Evolutionary conservation across 2,113 vertebrate species (phyloP), one percentile per base, ranked within the genome.

Genomic region (Gila orcuttii): DNA sequence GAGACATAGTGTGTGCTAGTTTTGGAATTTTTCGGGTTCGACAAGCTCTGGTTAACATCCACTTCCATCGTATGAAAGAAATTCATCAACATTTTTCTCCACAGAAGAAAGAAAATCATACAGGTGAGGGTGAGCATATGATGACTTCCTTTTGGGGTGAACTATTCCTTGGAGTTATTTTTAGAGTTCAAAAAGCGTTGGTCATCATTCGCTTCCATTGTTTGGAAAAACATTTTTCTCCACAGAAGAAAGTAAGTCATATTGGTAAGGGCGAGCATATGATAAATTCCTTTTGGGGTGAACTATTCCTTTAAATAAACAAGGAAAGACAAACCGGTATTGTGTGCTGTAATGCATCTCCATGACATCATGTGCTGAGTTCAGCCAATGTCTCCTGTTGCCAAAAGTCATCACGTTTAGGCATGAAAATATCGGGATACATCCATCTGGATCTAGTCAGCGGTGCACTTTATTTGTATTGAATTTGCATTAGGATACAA

Each of bases 401-500:
- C 62, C 17, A 45, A 68, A 79, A 82, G 3, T 47, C 23, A 68
- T 68, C 62, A 82, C 5, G 25, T 68, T 62, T 7, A 68, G 60
- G 15, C 25, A 23, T 82, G 25, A 52, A 82, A 8, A 50, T 50
- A 82, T 82, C 6, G 9, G 9, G 25, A 33, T 52, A 23, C 45
- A 81, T 68, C n/a, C 39, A 69, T 82, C 60, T 82, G 79, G 62
- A 50, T 69, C 45, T n/a, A 52, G 62, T 69, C 62, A 82, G 62
- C 45, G 19, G 60, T 3, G 11, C 45, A 52, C 10, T 82, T 82
- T 66, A 82, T 68, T 68, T 82, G 80, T 82, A 69, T 69, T 82
- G 62, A 69, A 82, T 82, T 55, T 69, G 80, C 62, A 82, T 82
- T 82, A 23, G 45, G 45, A 82, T 9, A 66, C 80, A 82, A 69